Evolutionary conservation across 2,888 invertebrate genomes (phyloP), one percentile per base, ranked within the genome.

Genomic region (Lasius platythorax): DNA sequence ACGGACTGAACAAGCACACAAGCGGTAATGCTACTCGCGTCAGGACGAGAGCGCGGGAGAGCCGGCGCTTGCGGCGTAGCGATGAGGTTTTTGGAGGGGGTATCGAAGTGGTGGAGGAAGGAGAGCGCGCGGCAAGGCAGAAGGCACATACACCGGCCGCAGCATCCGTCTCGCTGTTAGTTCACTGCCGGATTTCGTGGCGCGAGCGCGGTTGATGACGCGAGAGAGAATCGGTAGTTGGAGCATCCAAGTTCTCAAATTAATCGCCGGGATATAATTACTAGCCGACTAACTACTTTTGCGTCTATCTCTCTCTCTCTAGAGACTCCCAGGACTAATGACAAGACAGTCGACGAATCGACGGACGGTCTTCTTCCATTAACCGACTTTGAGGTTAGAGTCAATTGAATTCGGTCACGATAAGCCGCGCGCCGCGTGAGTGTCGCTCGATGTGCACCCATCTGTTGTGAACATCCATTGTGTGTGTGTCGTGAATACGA

Each of bases 91-190:
- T 37, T 5, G 53, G 53, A 18, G 18, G 23, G n/a, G 28, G n/a
- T 15, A 2, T n/a, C 8, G 23, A 40, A 23, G 23, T 11, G 33
- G 23, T 12, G 15, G 18, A 50, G 15, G 53, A 28, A 12, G 15
- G 43, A 11, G 37, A 28, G 68, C 30, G 53, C 8, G 83, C 53
- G 58, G 74, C 79, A 58, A 61, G 83, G 82, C 85, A 18, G 6
- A 81, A 86, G 63, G 87, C 8, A 46, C 68, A 43, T 40, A 82
- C 70, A 78, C 56, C 79, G 75, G 33, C 67, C 83, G 86, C 90
- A 89, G 91, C 90, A 91, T 91, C 91, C 90, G 88, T 83, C 73
- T 56, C 79, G 85, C 84, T 4, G 86, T 86, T 88, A 90, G 90
- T 90, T 88, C 85, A 78, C 87, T 90, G 87, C 85, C 85, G 90